Percentiles rank a stretch among this genome's conserved stretches.
Conservation (phyloP, 2,888 invertebrate genomes). For the Cheilosia variabilis region DNA sequence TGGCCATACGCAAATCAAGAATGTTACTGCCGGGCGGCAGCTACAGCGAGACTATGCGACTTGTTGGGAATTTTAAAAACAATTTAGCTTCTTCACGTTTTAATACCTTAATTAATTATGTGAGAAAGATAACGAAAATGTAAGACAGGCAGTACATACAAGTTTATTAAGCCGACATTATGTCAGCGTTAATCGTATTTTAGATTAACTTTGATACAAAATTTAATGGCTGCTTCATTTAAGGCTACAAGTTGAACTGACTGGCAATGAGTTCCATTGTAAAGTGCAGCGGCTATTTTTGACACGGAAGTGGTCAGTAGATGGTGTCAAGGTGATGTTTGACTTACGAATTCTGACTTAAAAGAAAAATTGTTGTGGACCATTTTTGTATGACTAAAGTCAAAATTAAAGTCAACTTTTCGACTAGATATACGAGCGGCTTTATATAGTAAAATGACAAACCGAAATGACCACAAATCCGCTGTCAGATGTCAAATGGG, state of each 20-base stretch:
- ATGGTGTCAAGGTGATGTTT: neutral
- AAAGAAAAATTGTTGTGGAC: neutral
- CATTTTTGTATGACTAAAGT: no score
- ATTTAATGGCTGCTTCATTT: neutral
- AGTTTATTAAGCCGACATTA: conserved; percentile 31
- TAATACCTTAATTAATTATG: conserved; percentile 47
- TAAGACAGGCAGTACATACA: neutral
- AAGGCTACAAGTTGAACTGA: neutral
- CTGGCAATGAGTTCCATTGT: conserved; percentile 1
- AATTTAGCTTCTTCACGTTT: conserved; percentile 51
- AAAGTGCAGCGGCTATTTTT: neutral
- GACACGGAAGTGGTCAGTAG: neutral
- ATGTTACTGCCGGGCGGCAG: conserved; percentile 35
- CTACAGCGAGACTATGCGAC: neutral
- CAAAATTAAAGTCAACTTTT: no score
- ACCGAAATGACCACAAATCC: no score
- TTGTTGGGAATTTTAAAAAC: conserved; percentile 58
- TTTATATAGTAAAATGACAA: no score
- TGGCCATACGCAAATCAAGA: conserved; percentile 52
- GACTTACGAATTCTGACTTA: no score
- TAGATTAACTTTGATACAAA: neutral
- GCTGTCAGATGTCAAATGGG: no score
- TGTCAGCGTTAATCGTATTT: conserved; percentile 29
- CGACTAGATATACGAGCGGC: no score
- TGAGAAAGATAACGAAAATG: conserved; percentile 32